phyloP scores from a whole-genome alignment of 1,140 invertebrate genomes.

The Batillaria attramentaria region DNA sequence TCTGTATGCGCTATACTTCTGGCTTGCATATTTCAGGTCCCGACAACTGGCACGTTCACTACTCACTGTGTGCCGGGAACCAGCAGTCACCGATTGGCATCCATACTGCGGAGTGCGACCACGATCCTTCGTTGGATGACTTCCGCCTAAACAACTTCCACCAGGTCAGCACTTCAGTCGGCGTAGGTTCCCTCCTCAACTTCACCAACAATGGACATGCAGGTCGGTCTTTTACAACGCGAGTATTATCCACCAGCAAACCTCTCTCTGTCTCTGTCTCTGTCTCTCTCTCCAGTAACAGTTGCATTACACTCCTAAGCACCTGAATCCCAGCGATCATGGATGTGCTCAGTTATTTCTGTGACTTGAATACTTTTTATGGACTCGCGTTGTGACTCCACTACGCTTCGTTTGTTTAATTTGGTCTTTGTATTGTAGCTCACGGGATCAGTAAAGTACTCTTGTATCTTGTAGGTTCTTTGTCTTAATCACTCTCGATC shows the following conservation, averaged over 20 bases:
- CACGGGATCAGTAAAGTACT: background rate
- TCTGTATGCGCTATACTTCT: background rate
- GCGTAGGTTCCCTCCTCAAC: conserved; percentile 32
- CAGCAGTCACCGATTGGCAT: conserved; percentile 51
- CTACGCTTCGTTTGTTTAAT: too few species aligned
- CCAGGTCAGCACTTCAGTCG: conserved; percentile 32
- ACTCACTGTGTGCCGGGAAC: conserved; percentile 41
- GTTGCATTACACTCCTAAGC: background rate
- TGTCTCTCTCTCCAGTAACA: background rate
- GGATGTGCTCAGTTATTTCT: too few species aligned
- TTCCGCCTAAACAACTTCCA: conserved; percentile 52
- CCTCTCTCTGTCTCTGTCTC: background rate
- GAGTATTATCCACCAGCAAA: too few species aligned
- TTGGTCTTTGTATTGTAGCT: too few species aligned
- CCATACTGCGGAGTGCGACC: background rate
- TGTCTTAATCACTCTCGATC: background rate
- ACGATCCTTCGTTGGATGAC: conserved; percentile 26
- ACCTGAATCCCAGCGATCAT: too few species aligned
- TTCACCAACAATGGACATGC: conserved; percentile 46
- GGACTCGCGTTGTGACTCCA: too few species aligned
- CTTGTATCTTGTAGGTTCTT: background rate
- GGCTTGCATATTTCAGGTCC: conserved; percentile 32
- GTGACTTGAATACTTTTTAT: too few species aligned
- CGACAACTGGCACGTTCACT: conserved; percentile 34
- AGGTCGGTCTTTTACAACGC: too few species aligned